Evolutionary conservation across 2,113 vertebrate species (phyloP).

Genomic region (Poecilia latipinna): DNA sequence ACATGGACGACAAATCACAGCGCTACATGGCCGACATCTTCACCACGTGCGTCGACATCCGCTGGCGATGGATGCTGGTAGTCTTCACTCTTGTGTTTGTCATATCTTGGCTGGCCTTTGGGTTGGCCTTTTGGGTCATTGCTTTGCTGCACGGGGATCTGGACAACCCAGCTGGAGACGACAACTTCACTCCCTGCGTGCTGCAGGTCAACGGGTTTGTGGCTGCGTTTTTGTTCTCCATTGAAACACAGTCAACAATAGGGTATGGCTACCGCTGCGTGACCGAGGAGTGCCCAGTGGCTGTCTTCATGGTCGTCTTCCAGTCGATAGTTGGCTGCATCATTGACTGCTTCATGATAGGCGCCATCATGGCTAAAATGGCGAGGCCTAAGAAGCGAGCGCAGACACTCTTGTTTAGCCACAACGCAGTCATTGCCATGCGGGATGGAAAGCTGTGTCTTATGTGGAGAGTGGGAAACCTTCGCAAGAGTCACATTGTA

Average conservation of each 20-base stretch:
- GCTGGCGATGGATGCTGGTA: constrained; percentile 96
- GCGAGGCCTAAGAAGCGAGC: constrained; percentile 96
- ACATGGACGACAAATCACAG: constrained; percentile 96
- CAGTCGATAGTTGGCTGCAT: constrained; percentile 98
- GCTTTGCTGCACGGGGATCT: constrained; percentile 93
- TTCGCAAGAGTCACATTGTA: constrained; percentile 98
- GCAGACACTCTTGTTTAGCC: constrained; percentile 94
- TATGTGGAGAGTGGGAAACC: constrained; percentile 98
- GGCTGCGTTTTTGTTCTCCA: constrained; percentile 97
- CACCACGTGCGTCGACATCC: constrained; percentile 96
- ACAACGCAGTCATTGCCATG: constrained; percentile 94
- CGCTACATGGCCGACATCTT: constrained; percentile 98
- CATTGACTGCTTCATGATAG: constrained; percentile 99
- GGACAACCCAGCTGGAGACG: constrained; percentile 87
- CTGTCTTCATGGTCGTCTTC: constrained; percentile 97
- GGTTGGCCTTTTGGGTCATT: constrained; percentile 96
- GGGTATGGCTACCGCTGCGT: constrained; percentile 97
- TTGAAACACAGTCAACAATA: constrained; percentile 97
- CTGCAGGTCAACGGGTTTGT: constrained; percentile 96
- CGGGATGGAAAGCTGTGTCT: constrained; percentile 94
- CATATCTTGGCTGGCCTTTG: constrained; percentile 92
- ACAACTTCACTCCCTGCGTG: constrained; percentile 93
- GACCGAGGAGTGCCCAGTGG: constrained; percentile 94
- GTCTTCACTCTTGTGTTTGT: constrained; percentile 95
- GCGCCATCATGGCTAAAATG: constrained; percentile 99